These are phyloP conservation scores for Lates calcarifer DNA, from an alignment of 2,113 vertebrate genomes.

Conservation along the genomic window DNA sequence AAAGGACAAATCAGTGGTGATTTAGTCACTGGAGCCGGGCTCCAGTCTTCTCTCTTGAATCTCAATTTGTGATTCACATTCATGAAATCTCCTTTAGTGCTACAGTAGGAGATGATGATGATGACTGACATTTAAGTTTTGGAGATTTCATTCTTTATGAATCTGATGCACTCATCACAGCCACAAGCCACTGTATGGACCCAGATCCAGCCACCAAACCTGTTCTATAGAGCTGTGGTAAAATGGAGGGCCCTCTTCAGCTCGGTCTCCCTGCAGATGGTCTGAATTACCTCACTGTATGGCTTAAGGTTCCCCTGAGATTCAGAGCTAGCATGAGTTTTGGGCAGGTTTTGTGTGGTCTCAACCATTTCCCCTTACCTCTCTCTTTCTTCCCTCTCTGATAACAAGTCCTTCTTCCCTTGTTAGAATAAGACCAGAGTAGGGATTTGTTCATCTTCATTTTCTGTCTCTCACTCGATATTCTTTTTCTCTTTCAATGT, in stretches of 20 bases:
- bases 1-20: background rate
- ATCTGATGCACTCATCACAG: constrained; percentile 20
- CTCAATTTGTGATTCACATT: background rate
- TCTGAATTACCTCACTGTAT: constrained; percentile 73
- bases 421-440: background rate
- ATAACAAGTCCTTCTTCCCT: constrained; percentile 14
- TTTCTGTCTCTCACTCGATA: background rate
- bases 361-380: constrained; percentile 33
- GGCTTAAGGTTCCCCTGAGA: constrained; percentile 59
- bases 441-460: constrained; percentile 27
- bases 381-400: constrained; percentile 30
- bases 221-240: constrained; percentile 54
- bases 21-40: background rate
- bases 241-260: constrained; percentile 47
- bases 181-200: background rate
- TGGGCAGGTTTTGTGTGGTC: constrained; percentile 76
- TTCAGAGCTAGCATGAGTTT: constrained; percentile 45
- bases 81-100: background rate
- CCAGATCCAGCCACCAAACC: constrained; percentile 19
- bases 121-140: background rate
- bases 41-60: background rate
- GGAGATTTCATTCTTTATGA: background rate
- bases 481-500: background rate
- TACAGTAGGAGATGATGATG: background rate
- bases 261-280: constrained; percentile 65